phyloP scores from a whole-genome alignment of 2,797 vertebrate genomes.

The Trachurus trachurus region DNA sequence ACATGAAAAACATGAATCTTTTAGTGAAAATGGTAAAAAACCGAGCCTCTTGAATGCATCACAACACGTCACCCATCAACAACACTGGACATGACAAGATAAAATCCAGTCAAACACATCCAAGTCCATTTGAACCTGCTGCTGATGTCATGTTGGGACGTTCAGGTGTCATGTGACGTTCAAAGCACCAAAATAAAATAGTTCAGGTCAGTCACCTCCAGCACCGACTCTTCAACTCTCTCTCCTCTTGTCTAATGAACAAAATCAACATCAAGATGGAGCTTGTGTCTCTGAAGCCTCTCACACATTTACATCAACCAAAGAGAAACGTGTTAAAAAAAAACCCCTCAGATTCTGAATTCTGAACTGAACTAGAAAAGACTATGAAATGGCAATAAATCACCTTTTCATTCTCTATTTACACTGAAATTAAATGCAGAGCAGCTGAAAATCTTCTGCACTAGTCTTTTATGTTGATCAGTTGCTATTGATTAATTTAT shows the following conservation, averaged over 20 bases:
- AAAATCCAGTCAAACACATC: no score
- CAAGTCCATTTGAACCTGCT: no score
- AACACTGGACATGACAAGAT: no score
- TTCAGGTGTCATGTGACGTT: no score
- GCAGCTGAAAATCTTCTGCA: not conserved
- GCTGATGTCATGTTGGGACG: no score
- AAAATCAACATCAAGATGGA: not conserved
- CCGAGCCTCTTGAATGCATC: not conserved
- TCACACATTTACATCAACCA: not conserved
- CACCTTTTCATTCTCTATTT: not conserved
- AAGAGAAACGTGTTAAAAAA: slow-evolving; percentile 26
- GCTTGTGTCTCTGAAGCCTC: not conserved
- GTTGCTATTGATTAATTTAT: not conserved
- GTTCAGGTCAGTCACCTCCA: no score
- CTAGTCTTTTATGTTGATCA: not conserved
- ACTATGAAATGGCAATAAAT: not conserved
- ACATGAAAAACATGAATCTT: no score
- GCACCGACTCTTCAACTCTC: not conserved
- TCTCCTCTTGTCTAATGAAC: not conserved
- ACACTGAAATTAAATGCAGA: not conserved
- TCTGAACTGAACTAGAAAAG: not conserved
- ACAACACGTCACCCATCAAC: no score
- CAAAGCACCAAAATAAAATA: no score
- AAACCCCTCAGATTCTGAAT: not conserved
- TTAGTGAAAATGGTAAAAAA: not conserved